Conservation (phyloP, 2,888 invertebrate genomes). For the Eueremaeus valkanovi region DNA sequence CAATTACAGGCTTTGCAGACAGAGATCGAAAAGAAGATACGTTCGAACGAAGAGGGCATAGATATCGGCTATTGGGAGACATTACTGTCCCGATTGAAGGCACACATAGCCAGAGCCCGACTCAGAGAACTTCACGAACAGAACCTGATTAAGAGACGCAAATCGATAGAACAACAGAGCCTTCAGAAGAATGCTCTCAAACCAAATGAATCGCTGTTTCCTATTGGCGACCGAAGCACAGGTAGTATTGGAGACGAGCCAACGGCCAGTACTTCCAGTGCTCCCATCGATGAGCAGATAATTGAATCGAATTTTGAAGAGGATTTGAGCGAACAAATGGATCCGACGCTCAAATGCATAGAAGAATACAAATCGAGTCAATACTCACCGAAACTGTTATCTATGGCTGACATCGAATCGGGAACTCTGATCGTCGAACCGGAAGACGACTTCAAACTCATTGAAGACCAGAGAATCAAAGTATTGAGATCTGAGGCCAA, state of each 20-base stretch:
- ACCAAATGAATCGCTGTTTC: neutral
- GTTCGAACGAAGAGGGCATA: conserved; percentile 76
- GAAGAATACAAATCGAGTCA: conserved; percentile 71
- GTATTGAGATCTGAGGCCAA: conserved; percentile 53
- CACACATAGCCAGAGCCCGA: conserved; percentile 87
- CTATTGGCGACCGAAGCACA: neutral
- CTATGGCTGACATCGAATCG: conserved; percentile 63
- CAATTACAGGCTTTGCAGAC: conserved; percentile 77
- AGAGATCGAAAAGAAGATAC: conserved; percentile 81
- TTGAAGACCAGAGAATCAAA: conserved; percentile 68
- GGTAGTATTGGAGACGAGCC: conserved; percentile 39
- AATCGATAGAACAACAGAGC: conserved; percentile 15
- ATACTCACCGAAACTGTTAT: conserved; percentile 74
- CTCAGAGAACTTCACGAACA: conserved; percentile 87
- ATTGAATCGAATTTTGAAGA: conserved; percentile 50
- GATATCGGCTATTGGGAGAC: conserved; percentile 98
- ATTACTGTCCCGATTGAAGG: conserved; percentile 87
- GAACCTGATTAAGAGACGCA: conserved; percentile 59
- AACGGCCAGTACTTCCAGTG: conserved; percentile 33
- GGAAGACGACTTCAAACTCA: conserved; percentile 68
- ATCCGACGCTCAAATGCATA: conserved; percentile 58
- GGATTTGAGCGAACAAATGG: conserved; percentile 52
- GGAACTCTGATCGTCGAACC: conserved; percentile 72
- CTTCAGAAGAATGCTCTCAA: neutral
- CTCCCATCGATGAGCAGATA: conserved; percentile 22